phyloP scores from a whole-genome alignment of 2,113 vertebrate genomes.

The Cairina moschata region DNA sequence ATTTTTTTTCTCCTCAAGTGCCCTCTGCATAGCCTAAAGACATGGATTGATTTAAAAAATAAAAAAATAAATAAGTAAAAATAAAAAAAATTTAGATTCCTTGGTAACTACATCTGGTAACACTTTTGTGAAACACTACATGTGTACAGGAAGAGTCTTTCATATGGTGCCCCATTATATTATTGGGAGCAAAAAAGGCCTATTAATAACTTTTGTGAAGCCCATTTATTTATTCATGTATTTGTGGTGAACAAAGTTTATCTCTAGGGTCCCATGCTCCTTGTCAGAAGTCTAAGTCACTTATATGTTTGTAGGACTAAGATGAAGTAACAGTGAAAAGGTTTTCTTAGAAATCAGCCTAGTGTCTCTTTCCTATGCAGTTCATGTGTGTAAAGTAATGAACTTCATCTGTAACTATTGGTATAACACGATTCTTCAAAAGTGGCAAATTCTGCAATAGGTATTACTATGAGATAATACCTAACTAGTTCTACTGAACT shows the following conservation, averaged over 20 bases:
- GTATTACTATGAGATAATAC: too few species aligned
- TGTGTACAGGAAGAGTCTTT: neutral
- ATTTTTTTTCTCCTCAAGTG: constrained; percentile 5
- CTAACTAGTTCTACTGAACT: neutral
- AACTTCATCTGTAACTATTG: constrained; percentile 47
- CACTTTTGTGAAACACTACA: neutral
- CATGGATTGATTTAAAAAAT: neutral
- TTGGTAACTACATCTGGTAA: neutral
- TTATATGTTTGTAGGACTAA: constrained; percentile 36
- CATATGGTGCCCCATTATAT: neutral
- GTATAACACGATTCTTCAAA: constrained; percentile 40
- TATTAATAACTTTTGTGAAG: neutral
- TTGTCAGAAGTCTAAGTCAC: neutral
- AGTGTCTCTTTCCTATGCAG: neutral
- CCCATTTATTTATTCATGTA: neutral
- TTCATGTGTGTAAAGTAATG: constrained; percentile 28
- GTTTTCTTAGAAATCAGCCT: constrained; percentile 11
- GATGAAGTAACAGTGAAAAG: constrained; percentile 62
- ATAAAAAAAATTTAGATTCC: neutral
- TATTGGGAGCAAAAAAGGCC: neutral
- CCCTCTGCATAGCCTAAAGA: constrained; percentile 18
- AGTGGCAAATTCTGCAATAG: neutral
- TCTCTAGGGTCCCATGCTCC: neutral
- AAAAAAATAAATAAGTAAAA: too few species aligned
- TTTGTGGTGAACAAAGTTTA: constrained; percentile 41